Percentiles rank a stretch among this genome's conserved stretches.
Evolutionary conservation across 2,113 vertebrate genomes (phyloP).

Genomic region (Thalassoma bifasciatum): DNA sequence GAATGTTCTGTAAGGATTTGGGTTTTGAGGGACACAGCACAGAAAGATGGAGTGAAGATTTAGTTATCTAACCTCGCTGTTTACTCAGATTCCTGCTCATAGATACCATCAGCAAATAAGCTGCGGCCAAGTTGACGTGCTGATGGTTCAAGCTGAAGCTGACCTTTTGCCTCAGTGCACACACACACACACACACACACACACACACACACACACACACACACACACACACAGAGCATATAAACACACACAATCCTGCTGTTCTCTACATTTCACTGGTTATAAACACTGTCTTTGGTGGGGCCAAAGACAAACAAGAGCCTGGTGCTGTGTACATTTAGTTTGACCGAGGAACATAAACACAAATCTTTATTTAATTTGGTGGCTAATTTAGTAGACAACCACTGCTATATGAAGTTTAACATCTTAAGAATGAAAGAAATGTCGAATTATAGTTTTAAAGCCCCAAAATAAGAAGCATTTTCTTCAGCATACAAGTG

Average conservation of each 20-base stretch:
- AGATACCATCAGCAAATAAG: conserved; percentile 85
- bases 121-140: conserved; percentile 64
- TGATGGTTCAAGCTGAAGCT: conserved; percentile 59
- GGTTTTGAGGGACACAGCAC: not conserved
- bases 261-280: conserved; percentile 45
- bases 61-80: conserved; percentile 77
- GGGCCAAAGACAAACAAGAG: conserved; percentile 40
- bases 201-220: too few relatives aligned
- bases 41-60: conserved; percentile 24
- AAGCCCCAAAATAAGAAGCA: too few relatives aligned
- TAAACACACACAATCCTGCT: conserved; percentile 41
- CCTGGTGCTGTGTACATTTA: conserved; percentile 1
- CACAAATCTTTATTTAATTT: conserved; percentile 21
- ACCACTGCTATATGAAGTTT: not conserved
- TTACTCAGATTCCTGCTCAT: conserved; percentile 79
- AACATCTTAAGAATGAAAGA: not conserved
- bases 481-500: too few relatives aligned
- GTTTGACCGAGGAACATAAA: conserved; percentile 34
- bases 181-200: too few relatives aligned
- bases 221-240: conserved; percentile 20
- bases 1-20: conserved; percentile 8
- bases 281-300: conserved; percentile 57
- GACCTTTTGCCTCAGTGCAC: conserved; percentile 64
- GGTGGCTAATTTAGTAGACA: not conserved
- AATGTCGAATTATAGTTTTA: too few relatives aligned